A percentile compares a stretch with the other conserved stretches of the same genome.
phyloP scores from a whole-genome alignment of 2,888 invertebrate genomes.

The Troides helena region DNA sequence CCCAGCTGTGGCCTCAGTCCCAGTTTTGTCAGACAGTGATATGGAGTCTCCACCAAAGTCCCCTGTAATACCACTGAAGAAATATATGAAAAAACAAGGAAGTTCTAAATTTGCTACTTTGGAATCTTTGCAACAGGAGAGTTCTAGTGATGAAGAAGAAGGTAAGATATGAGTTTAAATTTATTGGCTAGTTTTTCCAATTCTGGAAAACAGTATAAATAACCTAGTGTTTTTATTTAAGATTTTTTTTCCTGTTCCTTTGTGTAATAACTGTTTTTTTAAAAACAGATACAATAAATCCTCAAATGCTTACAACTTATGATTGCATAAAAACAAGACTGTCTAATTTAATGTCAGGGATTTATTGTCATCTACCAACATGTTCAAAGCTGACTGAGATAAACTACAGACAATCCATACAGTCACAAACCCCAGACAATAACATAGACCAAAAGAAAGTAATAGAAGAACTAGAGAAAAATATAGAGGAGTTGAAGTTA shows the following conservation, averaged over 20 bases:
- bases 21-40: slow-evolving; percentile 63
- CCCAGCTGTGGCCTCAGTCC: slow-evolving; percentile 46
- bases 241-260: background rate
- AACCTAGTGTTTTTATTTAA: background rate
- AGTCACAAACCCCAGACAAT: slow-evolving; percentile 4
- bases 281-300: slow-evolving; percentile 14
- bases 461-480: slow-evolving; percentile 45
- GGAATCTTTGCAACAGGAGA: slow-evolving; percentile 76
- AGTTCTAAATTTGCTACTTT: slow-evolving; percentile 81
- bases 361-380: slow-evolving; percentile 23
- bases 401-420: slow-evolving; percentile 1
- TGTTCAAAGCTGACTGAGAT: slow-evolving; percentile 38
- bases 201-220: background rate
- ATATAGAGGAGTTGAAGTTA: slow-evolving; percentile 47
- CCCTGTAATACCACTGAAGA: slow-evolving; percentile 56
- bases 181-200: background rate
- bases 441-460: slow-evolving; percentile 37
- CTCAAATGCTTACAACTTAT: slow-evolving; percentile 9
- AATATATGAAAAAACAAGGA: slow-evolving; percentile 59
- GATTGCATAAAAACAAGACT: slow-evolving; percentile 13
- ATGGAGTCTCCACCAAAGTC: slow-evolving; percentile 66
- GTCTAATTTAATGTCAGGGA: background rate
- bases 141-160: slow-evolving; percentile 83
- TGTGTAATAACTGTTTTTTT: background rate
- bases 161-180: slow-evolving; percentile 48